Percentiles rank a stretch among this genome's conserved stretches.
phyloP scores from a whole-genome alignment of 2,888 invertebrate genomes.

The Acronicta leporina region DNA sequence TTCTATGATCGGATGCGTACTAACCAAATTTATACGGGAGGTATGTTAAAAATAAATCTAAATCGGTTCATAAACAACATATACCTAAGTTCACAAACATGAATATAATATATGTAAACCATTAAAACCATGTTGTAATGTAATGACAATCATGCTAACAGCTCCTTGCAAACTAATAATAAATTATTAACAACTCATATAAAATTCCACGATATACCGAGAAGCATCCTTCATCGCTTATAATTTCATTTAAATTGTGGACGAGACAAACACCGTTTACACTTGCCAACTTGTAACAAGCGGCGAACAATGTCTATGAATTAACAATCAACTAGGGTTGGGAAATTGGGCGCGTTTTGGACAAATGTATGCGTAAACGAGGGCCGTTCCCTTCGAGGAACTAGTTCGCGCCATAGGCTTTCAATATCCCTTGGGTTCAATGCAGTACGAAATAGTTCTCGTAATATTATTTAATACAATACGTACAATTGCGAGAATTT shows the following conservation, averaged over 20 bases:
- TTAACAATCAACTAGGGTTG: constrained; percentile 76
- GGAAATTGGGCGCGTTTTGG: constrained; percentile 68
- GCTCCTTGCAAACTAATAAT: constrained; percentile 10
- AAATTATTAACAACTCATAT: constrained; percentile 29
- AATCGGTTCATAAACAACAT: too few relatives aligned
- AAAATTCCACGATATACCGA: constrained; percentile 33
- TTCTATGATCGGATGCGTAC: too few relatives aligned
- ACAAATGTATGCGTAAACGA: constrained; percentile 67
- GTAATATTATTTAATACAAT: constrained; percentile 28
- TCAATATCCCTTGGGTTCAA: constrained; percentile 57
- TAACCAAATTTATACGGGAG: too few relatives aligned
- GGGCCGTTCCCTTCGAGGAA: constrained; percentile 63
- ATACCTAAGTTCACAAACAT: too few relatives aligned
- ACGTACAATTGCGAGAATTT: constrained; percentile 24
- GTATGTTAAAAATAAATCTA: too few relatives aligned
- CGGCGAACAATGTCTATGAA: constrained; percentile 76
- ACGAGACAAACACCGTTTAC: constrained; percentile 65
- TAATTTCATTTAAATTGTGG: constrained; percentile 63
- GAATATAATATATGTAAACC: too few relatives aligned
- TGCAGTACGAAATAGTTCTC: constrained; percentile 60
- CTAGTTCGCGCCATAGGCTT: constrained; percentile 59
- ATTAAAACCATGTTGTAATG: too few relatives aligned
- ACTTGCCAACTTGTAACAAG: constrained; percentile 68
- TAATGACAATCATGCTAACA: not conserved
- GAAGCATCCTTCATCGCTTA: constrained; percentile 43